phyloP scores from a whole-genome alignment of 2,113 vertebrate genomes.

The Myanophis thanlyinensis region DNA sequence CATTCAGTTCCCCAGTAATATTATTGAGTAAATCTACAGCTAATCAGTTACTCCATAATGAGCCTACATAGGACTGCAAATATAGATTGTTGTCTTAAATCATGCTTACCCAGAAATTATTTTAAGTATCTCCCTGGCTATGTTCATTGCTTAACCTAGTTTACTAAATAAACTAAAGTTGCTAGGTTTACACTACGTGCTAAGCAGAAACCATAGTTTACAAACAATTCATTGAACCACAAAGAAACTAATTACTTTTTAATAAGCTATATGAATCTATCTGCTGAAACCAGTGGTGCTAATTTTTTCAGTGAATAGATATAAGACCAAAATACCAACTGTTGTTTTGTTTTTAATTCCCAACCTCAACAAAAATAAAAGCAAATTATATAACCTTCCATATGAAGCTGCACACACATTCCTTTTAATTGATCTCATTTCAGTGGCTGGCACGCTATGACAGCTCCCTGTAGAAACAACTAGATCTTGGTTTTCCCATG shows the following conservation, averaged over 20 bases:
- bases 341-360: not conserved
- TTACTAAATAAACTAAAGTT: not conserved
- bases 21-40: not conserved
- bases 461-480: not conserved
- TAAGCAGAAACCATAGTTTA: not conserved
- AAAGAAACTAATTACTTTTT: not conserved
- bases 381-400: not conserved
- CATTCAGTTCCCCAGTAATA: not conserved
- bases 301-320: not conserved
- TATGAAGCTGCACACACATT: not conserved
- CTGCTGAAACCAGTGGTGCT: not conserved
- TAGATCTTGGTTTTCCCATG: not conserved
- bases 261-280: not conserved
- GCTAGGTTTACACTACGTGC: not conserved
- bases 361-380: not conserved
- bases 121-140: not conserved
- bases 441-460: not conserved
- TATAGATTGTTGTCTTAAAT: too few species aligned
- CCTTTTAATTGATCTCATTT: not conserved
- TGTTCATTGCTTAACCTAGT: not conserved
- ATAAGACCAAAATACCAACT: not conserved
- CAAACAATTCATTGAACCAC: not conserved
- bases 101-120: not conserved
- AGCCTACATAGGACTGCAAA: not conserved
- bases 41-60: not conserved